These are phyloP conservation scores for Chloromyia formosa DNA, from an alignment of 2,888 invertebrate genomes.

Conservation along the genomic window DNA sequence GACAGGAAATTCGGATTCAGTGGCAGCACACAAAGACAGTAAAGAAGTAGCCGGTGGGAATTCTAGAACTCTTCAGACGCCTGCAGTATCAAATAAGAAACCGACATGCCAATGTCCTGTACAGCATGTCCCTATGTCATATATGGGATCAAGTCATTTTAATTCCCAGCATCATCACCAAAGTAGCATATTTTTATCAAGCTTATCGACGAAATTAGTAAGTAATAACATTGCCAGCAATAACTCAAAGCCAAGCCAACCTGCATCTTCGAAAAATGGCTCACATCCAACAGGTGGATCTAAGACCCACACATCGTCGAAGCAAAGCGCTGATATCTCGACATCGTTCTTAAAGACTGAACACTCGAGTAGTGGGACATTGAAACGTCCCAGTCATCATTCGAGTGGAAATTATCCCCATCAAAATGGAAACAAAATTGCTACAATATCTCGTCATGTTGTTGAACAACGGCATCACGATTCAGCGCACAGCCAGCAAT, in stretches of 20 bases:
- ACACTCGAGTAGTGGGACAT: slow-evolving; percentile 47
- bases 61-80: slow-evolving; percentile 48
- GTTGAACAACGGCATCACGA: slow-evolving; percentile 54
- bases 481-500: slow-evolving; percentile 39
- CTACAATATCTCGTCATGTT: slow-evolving; percentile 63
- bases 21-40: slow-evolving; percentile 46
- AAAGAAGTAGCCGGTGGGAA: slow-evolving; percentile 46
- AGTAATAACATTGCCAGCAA: slow-evolving; percentile 51
- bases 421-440: slow-evolving; percentile 60
- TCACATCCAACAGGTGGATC: slow-evolving; percentile 48
- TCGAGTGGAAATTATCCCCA: slow-evolving; percentile 50
- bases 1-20: slow-evolving; percentile 61
- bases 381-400: slow-evolving; percentile 48
- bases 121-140: slow-evolving; percentile 64
- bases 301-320: slow-evolving; percentile 45
- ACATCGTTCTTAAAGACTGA: slow-evolving; percentile 40
- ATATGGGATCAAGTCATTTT: slow-evolving; percentile 62
- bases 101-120: slow-evolving; percentile 64
- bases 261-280: slow-evolving; percentile 52
- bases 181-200: slow-evolving; percentile 56
- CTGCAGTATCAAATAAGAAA: slow-evolving; percentile 56
- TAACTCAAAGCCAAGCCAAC: slow-evolving; percentile 45
- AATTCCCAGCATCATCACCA: slow-evolving; percentile 54
- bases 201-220: slow-evolving; percentile 55
- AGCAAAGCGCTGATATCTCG: slow-evolving; percentile 35